These are phyloP conservation scores for Bemisia tabaci DNA, from an alignment of 1,140 invertebrate species.

Conservation along the genomic window DNA sequence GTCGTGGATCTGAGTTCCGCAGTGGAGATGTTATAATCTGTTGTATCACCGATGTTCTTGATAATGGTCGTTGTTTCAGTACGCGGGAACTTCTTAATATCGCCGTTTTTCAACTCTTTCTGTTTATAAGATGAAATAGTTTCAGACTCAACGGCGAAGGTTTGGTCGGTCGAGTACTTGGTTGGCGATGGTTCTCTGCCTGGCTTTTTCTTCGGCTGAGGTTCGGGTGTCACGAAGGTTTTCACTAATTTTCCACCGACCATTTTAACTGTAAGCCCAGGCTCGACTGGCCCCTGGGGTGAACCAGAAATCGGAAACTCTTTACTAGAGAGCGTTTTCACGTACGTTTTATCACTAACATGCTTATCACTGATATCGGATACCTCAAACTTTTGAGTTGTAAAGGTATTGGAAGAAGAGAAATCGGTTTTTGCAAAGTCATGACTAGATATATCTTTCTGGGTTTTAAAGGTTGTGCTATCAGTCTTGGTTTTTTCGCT, in stretches of 20 bases:
- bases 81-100: not conserved
- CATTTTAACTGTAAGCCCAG: conserved; percentile 14
- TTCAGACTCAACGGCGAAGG: not conserved
- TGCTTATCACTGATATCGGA: not conserved
- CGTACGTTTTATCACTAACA: not conserved
- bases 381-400: not conserved
- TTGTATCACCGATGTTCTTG: conserved; percentile 1
- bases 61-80: not conserved
- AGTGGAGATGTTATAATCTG: not conserved
- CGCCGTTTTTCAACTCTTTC: not conserved
- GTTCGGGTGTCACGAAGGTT: conserved; percentile 5
- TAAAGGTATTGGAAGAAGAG: not conserved
- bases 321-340: conserved; percentile 1
- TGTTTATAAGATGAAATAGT: not conserved
- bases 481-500: not conserved
- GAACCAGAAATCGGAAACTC: not conserved
- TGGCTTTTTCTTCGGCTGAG: conserved; percentile 5
- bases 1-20: not conserved
- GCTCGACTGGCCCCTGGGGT: not conserved
- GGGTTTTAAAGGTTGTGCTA: not conserved
- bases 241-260: conserved; percentile 18
- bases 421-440: not conserved
- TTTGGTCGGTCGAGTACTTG: not conserved
- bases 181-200: not conserved
- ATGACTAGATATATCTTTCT: not conserved